Conservation (phyloP, 2,888 invertebrate genomes). For the Drosophila stalkeri region DNA sequence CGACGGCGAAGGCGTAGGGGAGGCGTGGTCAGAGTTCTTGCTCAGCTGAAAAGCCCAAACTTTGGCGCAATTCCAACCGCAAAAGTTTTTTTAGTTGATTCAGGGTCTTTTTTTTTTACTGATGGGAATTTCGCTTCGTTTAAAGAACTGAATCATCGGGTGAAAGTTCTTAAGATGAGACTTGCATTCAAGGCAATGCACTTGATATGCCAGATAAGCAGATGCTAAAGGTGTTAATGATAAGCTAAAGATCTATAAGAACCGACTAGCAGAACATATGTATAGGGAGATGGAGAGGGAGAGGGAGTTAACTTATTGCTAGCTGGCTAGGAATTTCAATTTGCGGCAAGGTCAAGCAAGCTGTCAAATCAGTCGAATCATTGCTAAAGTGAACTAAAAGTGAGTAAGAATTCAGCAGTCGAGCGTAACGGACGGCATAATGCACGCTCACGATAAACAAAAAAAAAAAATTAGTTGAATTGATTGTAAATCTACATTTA, state of each 20-base stretch:
- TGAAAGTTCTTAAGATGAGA: constrained; percentile 67
- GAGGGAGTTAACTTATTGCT: not conserved
- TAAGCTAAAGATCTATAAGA: constrained; percentile 14
- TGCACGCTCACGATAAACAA: not conserved
- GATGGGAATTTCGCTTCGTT: not conserved
- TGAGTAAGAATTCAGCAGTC: constrained; percentile 1
- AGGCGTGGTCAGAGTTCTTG: constrained; percentile 11
- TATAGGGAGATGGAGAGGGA: constrained; percentile 1
- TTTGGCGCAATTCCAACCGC: constrained; percentile 48
- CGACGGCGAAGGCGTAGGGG: not conserved
- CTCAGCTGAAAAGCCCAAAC: constrained; percentile 47
- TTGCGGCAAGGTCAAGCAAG: constrained; percentile 39
- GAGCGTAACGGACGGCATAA: not conserved
- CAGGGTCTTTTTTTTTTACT: constrained; percentile 3
- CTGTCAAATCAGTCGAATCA: constrained; percentile 59
- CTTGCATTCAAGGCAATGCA: constrained; percentile 6
- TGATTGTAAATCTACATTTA: too few relatives aligned
- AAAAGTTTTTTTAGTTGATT: constrained; percentile 16
- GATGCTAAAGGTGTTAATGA: constrained; percentile 19
- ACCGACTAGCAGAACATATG: constrained; percentile 6
- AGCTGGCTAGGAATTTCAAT: constrained; percentile 11
- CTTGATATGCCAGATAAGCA: constrained; percentile 47
- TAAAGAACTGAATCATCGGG: constrained; percentile 58
- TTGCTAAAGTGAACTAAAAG: constrained; percentile 16
- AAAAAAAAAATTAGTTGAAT: not conserved